These are phyloP conservation scores for Cheilosia vulpina DNA, from an alignment of 2,888 invertebrate species.

Conservation along the genomic window DNA sequence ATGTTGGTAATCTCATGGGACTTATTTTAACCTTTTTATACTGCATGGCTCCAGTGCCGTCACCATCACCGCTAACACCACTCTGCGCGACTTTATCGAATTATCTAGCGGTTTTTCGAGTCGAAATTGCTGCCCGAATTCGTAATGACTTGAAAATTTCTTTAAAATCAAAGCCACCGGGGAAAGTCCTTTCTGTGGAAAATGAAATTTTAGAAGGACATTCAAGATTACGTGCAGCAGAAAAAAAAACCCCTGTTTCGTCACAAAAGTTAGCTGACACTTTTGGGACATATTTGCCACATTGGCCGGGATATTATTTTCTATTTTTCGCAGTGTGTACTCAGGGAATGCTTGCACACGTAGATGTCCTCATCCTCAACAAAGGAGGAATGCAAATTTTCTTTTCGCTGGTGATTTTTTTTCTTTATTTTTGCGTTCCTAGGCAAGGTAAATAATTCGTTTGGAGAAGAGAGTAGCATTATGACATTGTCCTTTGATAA, in stretches of 20 bases:
- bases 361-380: slow-evolving; percentile 21
- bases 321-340: slow-evolving; percentile 27
- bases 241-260: neutral
- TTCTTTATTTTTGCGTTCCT: neutral
- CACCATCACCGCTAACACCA: neutral
- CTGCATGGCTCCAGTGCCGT: neutral
- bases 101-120: slow-evolving; percentile 26
- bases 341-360: slow-evolving; percentile 37
- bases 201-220: slow-evolving; percentile 61
- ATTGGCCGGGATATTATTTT: slow-evolving; percentile 12
- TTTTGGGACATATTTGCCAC: slow-evolving; percentile 66
- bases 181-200: slow-evolving; percentile 31
- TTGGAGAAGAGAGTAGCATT: slow-evolving; percentile 58
- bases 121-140: slow-evolving; percentile 47
- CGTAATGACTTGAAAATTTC: slow-evolving; percentile 40
- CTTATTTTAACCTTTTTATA: slow-evolving; percentile 1
- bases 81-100: slow-evolving; percentile 5
- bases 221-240: neutral
- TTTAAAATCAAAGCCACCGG: slow-evolving; percentile 20
- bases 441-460: slow-evolving; percentile 27
- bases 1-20: slow-evolving; percentile 63
- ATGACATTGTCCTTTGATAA: slow-evolving; percentile 75
- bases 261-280: slow-evolving; percentile 65
- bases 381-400: slow-evolving; percentile 60
- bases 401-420: slow-evolving; percentile 14